A percentile compares a stretch with the other conserved stretches of the same genome.
Evolutionary conservation across 2,113 vertebrate genomes (phyloP).

Genomic region (Chaetodon auriga): DNA sequence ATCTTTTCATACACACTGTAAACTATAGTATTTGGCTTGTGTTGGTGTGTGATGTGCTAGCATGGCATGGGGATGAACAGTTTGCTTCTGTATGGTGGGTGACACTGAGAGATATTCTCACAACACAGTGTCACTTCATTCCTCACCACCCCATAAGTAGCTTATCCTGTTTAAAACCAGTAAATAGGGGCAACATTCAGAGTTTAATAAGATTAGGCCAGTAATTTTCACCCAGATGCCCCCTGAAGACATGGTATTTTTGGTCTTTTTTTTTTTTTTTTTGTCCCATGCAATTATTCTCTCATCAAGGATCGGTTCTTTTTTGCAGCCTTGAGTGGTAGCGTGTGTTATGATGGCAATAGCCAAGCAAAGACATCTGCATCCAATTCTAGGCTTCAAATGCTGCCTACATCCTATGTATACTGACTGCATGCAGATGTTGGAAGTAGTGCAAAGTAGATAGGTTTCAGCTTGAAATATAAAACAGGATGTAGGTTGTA

Average conservation of each 20-base stretch:
- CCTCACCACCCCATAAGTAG: conserved; percentile 44
- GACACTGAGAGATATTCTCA: conserved; percentile 44
- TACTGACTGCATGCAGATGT: background rate
- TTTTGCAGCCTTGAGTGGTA: conserved; percentile 11
- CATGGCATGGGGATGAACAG: conserved; percentile 39
- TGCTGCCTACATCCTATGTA: background rate
- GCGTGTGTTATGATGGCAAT: background rate
- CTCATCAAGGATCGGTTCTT: conserved; percentile 37
- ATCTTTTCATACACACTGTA: conserved; percentile 64
- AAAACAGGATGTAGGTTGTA: background rate
- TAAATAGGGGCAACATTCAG: conserved; percentile 48
- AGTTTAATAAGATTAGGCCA: conserved; percentile 64
- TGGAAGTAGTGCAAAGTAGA: background rate
- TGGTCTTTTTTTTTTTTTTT: conserved; percentile 29
- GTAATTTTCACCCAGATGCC: conserved; percentile 62
- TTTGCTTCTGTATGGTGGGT: conserved; percentile 44
- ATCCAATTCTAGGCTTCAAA: background rate
- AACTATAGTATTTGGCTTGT: conserved; percentile 58
- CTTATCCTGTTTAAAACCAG: conserved; percentile 67
- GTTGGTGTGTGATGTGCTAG: conserved; percentile 38
- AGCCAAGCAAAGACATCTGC: conserved; percentile 19
- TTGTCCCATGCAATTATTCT: conserved; percentile 42
- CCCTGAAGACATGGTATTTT: conserved; percentile 48
- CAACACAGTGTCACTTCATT: conserved; percentile 43
- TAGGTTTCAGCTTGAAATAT: conserved; percentile 1